phyloP scores from a whole-genome alignment of 2,113 vertebrate genomes.

The Empidonax traillii region DNA sequence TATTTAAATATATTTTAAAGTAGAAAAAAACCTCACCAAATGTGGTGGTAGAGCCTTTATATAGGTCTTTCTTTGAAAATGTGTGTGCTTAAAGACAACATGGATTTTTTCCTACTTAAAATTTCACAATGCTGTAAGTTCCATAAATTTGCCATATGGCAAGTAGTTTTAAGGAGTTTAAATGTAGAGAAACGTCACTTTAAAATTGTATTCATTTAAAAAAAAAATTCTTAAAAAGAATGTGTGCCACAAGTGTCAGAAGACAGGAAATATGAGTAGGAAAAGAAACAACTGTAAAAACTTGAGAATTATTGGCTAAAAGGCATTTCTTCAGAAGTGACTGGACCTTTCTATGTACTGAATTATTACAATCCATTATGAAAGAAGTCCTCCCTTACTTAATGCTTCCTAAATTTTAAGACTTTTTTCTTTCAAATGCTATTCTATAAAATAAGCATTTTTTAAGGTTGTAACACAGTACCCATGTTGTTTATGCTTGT shows the following conservation, averaged over 20 bases:
- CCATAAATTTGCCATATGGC: background rate
- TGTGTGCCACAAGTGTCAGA: background rate
- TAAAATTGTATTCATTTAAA: background rate
- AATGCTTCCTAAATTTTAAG: background rate
- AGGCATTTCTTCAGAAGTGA: background rate
- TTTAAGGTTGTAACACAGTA: background rate
- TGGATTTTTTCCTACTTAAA: background rate
- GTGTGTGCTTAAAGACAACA: background rate
- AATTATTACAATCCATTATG: background rate
- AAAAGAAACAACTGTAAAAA: background rate
- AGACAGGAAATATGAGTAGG: background rate
- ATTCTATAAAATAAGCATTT: background rate
- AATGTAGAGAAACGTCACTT: background rate
- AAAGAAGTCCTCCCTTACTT: background rate
- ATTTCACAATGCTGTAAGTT: background rate
- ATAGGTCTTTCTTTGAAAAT: background rate
- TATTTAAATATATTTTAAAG: background rate
- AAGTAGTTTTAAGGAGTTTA: background rate
- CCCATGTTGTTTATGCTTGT: background rate
- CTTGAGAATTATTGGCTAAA: background rate
- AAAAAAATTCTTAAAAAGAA: background rate
- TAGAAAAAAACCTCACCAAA: background rate
- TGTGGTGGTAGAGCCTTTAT: background rate
- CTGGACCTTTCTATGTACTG: background rate
- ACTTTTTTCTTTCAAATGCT: background rate